A percentile compares a stretch with the other conserved stretches of the same genome.
Evolutionary conservation across 2,797 vertebrate genomes (phyloP).

Genomic region (Sebastes taczanowskii): DNA sequence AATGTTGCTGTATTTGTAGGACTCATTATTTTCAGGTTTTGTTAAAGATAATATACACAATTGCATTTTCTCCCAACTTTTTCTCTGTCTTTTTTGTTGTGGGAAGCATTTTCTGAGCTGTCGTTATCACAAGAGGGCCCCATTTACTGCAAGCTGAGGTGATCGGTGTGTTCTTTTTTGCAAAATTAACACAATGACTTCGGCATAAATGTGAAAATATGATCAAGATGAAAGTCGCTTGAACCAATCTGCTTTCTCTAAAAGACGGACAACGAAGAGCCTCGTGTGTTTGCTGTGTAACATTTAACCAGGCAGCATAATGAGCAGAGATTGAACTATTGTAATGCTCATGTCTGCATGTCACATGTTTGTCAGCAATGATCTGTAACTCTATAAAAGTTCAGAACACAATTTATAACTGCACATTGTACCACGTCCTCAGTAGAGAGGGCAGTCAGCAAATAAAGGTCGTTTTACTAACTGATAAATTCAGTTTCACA

Average conservation of each 20-base stretch:
- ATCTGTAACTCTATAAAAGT: constrained; percentile 14
- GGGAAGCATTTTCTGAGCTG: background rate
- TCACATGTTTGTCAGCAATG: constrained; percentile 40
- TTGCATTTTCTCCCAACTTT: background rate
- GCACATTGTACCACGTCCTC: constrained; percentile 5
- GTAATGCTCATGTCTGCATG: background rate
- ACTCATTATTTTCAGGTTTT: background rate
- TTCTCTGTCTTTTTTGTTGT: background rate
- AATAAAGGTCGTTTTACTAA: background rate
- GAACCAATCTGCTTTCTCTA: background rate
- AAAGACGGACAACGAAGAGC: background rate
- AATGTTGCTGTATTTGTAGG: background rate
- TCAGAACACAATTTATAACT: constrained; percentile 12
- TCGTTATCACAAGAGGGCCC: background rate
- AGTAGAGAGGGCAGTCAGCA: background rate
- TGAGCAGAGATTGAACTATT: background rate
- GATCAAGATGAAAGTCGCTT: background rate
- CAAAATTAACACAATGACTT: background rate
- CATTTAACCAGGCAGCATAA: constrained; percentile 7
- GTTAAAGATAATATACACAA: background rate
- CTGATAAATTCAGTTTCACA: background rate
- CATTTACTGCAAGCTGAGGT: background rate
- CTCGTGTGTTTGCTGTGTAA: background rate
- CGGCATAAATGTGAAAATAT: background rate
- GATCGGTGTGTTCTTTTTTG: background rate